Base-by-base conservation (phyloP, 2,113 vertebrate genomes). In the Sprattus sprattus region DNA sequence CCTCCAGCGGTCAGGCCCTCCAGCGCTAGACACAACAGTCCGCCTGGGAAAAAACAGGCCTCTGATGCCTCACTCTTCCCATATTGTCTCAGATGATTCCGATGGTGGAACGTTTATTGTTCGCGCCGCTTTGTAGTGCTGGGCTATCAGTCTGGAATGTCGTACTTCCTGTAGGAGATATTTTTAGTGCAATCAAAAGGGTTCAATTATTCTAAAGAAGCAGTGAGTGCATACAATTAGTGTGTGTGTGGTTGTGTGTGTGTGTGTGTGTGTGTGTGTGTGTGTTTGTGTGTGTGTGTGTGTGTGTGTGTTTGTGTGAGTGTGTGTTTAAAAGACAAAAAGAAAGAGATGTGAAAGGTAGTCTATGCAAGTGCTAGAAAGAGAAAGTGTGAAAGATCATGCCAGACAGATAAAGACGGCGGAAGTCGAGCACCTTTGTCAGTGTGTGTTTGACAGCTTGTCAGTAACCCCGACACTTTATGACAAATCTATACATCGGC, bases 1-100 rank as follows among this genome's bases (percentile, higher is more conserved):
- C 88, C 86, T 90, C 83, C 20, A 89, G 44, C 90, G 52, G 91
- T 92, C 92, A 92, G 92, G 91, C 93, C 93, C 93, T 57, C 90
- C 89, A 89, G 87, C 88, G 86, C 91, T 93, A 96, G 95, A 96
- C 95, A 95, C 94, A 96, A 96, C 95, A 96, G 88, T 85, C 89
- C 82, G 64, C 91, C 89, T 85, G 90, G 88, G 90, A 88, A 32
- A 93, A 93, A 92, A 94, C 90, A 93, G 89, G 86, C 88, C 91
- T 93, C 89, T 91, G 92, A 94, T 92, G 91, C 91, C 75, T 91
- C 89, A 50, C 89, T 86, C 92, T 95, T 95, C 92, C 94, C 92
- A 91, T 93, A 91, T 92, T 93, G 95, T 96, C 94, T 95, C 92
- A 90, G 92, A 92, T 91, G 91, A 95, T 93, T 95, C 94, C 91